Evolutionary conservation across 2,113 vertebrate genomes (phyloP).

Genomic region (Grantiella picta): DNA sequence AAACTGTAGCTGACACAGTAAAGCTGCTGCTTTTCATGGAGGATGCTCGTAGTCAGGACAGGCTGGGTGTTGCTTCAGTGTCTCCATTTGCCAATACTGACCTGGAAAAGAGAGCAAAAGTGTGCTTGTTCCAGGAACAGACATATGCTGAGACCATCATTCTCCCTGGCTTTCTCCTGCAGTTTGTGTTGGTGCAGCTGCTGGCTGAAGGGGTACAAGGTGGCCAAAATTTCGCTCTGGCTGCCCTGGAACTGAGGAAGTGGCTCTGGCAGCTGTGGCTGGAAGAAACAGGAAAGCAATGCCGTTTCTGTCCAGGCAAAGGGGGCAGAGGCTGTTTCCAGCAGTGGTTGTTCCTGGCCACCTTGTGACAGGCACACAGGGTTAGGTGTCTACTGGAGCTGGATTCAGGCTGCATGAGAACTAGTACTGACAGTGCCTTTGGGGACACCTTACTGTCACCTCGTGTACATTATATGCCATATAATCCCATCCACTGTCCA

Average conservation of each 20-base stretch:
- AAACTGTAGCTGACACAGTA: not conserved
- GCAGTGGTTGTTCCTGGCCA: not conserved
- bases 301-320: not conserved
- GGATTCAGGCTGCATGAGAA: not conserved
- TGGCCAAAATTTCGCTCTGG: not conserved
- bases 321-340: not conserved
- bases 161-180: not conserved
- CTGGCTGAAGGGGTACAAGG: not conserved
- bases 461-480: accelerated
- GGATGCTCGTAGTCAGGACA: not conserved
- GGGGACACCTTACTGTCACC: not conserved
- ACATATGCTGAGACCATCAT: not conserved
- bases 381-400: not conserved
- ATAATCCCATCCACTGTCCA: not conserved
- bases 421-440: not conserved
- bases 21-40: not conserved
- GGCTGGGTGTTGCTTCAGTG: not conserved
- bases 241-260: not conserved
- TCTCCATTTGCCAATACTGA: not conserved
- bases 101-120: not conserved
- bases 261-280: not conserved
- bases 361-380: not conserved
- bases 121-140: not conserved
- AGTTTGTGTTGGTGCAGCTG: not conserved
- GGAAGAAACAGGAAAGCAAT: accelerated